A percentile compares a stretch with the other conserved stretches of the same genome.
These are phyloP conservation scores for Athalia circularis DNA, from an alignment of 2,888 invertebrate species.

Conservation along the genomic window DNA sequence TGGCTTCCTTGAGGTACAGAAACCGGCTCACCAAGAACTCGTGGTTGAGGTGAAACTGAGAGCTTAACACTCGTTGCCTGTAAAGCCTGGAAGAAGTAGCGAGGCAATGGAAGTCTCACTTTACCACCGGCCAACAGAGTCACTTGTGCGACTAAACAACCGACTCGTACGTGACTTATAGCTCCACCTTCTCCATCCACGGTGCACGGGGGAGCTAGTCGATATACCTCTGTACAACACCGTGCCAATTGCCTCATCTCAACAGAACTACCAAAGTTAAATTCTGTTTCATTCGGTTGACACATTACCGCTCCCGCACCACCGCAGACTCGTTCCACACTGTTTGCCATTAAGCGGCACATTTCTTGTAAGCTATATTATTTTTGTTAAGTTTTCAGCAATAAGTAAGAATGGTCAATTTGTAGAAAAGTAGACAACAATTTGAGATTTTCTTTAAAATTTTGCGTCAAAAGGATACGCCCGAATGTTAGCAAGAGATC, in stretches of 20 bases:
- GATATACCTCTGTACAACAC: conserved; percentile 66
- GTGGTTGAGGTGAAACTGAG: conserved; percentile 87
- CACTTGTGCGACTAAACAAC: conserved; percentile 78
- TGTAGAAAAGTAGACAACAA: not conserved
- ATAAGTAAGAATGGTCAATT: not conserved
- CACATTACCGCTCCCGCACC: conserved; percentile 61
- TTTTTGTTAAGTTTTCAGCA: not conserved
- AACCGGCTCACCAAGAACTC: conserved; percentile 88
- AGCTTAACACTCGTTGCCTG: conserved; percentile 89
- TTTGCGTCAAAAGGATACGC: conserved; percentile 65
- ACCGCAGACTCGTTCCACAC: conserved; percentile 83
- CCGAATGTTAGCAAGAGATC: conserved; percentile 82
- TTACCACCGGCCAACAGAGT: conserved; percentile 75
- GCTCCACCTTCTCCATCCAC: conserved; percentile 70
- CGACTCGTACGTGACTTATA: conserved; percentile 72
- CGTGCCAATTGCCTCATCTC: conserved; percentile 70
- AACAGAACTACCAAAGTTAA: conserved; percentile 67
- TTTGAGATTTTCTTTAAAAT: conserved; percentile 13
- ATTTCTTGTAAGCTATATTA: conserved; percentile 84
- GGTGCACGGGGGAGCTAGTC: conserved; percentile 70
- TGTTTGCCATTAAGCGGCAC: conserved; percentile 85
- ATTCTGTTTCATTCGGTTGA: conserved; percentile 63
- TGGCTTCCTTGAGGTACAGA: conserved; percentile 89
- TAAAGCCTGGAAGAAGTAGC: conserved; percentile 90
- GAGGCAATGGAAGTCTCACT: conserved; percentile 79